Conservation (phyloP, 92 coral and sea anemone species). For the Phenganax marumi region DNA sequence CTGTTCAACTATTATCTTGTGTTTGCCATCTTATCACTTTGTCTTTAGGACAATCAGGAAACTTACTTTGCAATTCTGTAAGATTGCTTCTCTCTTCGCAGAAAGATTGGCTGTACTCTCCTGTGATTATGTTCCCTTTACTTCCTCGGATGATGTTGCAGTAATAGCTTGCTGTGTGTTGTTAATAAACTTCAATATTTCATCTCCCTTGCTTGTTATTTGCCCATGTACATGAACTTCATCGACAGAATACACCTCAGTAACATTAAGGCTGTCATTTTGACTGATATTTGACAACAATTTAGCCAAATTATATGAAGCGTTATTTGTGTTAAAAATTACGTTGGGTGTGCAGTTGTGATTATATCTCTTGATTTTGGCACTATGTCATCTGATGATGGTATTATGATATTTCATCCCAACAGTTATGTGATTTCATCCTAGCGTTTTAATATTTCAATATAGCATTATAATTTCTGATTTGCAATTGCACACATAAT, state of each 20-base stretch:
- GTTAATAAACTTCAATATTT: not conserved
- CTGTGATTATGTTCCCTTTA: not conserved
- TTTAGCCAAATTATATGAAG: not conserved
- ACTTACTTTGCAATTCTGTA: not conserved
- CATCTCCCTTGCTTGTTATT: not conserved
- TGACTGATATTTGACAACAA: not conserved
- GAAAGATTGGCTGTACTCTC: not conserved
- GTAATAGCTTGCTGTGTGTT: not conserved
- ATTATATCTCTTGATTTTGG: no score
- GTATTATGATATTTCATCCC: no score
- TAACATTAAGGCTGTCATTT: not conserved
- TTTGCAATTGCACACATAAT: no score
- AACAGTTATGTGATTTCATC: no score
- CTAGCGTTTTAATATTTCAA: no score
- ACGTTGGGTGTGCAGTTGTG: no score
- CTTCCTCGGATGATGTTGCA: not conserved
- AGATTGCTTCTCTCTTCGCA: not conserved
- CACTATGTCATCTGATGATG: no score
- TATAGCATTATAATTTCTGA: no score
- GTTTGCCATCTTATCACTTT: not conserved
- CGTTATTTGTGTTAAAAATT: no score
- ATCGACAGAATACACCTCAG: not conserved
- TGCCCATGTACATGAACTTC: not conserved
- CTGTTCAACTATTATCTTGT: not conserved
- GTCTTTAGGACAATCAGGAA: not conserved